A percentile compares a stretch with the other conserved stretches of the same genome.
Conservation (phyloP, 2,113 vertebrate species). For the Etia nguti region DNA sequence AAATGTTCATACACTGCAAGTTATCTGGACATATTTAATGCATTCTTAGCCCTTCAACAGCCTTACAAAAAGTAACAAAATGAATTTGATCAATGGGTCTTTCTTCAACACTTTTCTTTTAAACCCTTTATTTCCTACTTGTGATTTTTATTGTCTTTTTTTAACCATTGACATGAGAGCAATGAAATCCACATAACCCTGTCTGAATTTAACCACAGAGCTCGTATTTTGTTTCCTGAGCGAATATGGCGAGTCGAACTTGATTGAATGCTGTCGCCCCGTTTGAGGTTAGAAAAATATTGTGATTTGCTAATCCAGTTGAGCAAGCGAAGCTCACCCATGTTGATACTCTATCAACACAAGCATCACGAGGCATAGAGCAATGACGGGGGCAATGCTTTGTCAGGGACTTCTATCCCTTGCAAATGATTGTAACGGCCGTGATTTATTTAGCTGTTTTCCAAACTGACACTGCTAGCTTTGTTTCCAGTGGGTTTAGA, state of each 20-base stretch:
- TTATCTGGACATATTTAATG: not conserved
- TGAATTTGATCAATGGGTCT: not conserved
- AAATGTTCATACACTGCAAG: not conserved
- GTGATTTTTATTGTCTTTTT: not conserved
- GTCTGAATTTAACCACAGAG: not conserved
- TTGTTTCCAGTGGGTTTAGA: not conserved
- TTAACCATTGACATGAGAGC: not conserved
- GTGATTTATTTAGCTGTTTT: not conserved
- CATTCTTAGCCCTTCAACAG: not conserved
- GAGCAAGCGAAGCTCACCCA: not conserved
- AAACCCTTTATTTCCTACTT: not conserved
- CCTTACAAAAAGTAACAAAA: not conserved
- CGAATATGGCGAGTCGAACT: not conserved
- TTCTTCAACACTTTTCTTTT: not conserved
- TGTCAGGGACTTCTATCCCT: not conserved
- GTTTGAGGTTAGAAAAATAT: not conserved
- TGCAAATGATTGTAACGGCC: not conserved
- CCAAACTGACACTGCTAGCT: not conserved
- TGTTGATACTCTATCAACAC: not conserved
- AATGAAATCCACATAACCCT: not conserved
- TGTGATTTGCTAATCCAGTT: not conserved
- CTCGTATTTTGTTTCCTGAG: not conserved
- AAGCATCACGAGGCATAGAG: not conserved
- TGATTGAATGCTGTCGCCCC: not conserved
- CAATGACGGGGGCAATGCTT: not conserved